Evolutionary conservation across 2,113 vertebrate genomes (phyloP).

Genomic region (Solenodon paradoxus): DNA sequence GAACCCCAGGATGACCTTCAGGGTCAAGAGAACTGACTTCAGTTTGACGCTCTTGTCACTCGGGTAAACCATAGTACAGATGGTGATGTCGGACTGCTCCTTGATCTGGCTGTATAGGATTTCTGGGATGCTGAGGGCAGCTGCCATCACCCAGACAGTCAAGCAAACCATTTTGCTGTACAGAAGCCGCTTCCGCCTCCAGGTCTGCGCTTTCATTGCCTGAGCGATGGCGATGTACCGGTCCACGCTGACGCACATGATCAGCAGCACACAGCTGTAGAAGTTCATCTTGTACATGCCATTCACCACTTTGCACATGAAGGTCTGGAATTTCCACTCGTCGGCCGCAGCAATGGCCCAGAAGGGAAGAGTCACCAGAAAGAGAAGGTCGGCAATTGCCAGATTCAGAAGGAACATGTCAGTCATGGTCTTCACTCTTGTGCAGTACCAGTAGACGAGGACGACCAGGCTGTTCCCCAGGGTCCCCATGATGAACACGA

Average conservation of each 20-base stretch:
- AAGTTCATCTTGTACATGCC: conserved; percentile 93
- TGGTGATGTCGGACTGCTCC: accelerated
- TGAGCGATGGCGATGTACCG: conserved; percentile 90
- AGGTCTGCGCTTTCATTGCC: conserved; percentile 84
- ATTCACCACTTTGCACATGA: conserved; percentile 86
- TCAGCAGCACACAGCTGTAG: conserved; percentile 90
- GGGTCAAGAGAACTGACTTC: conserved; percentile 82
- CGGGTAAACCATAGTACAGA: conserved; percentile 84
- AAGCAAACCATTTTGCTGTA: conserved; percentile 86
- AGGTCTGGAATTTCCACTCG: conserved; percentile 86
- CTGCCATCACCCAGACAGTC: conserved; percentile 84
- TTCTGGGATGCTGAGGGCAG: conserved; percentile 88
- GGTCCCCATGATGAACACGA: conserved; percentile 86
- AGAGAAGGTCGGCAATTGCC: conserved; percentile 91
- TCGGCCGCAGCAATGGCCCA: conserved; percentile 85
- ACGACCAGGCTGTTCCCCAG: conserved; percentile 89
- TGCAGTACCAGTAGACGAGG: conserved; percentile 86
- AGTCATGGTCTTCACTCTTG: conserved; percentile 88
- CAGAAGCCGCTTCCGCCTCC: conserved; percentile 83
- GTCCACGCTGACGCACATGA: conserved; percentile 92
- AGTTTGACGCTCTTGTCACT: conserved; percentile 55
- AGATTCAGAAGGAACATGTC: conserved; percentile 91
- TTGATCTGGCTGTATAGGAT: conserved; percentile 85
- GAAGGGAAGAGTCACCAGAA: conserved; percentile 92
- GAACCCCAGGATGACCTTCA: conserved; percentile 90